Conservation (phyloP, 2,888 invertebrate genomes). For the Catocala sponsa region DNA sequence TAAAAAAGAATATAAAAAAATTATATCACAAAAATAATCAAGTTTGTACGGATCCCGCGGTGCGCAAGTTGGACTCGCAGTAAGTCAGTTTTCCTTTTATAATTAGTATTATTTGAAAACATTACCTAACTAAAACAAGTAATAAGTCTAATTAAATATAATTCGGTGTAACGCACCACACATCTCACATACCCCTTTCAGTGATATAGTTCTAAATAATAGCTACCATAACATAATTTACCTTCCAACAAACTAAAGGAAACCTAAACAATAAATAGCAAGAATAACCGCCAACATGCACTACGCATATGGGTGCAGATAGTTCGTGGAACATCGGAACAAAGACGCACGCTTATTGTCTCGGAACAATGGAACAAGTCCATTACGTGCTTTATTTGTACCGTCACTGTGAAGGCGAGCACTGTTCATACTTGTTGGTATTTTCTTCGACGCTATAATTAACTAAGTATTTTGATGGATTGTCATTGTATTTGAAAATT, state of each 20-base stretch:
- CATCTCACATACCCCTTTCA: too few relatives aligned
- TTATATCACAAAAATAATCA: too few relatives aligned
- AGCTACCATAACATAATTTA: background rate
- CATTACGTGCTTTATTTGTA: conserved; percentile 48
- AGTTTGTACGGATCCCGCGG: too few relatives aligned
- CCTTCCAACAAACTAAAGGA: conserved; percentile 7
- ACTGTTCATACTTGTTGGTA: conserved; percentile 21
- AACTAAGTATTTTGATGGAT: conserved; percentile 16
- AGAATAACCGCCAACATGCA: conserved; percentile 27
- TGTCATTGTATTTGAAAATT: conserved; percentile 3
- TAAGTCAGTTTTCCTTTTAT: too few relatives aligned
- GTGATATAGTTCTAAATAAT: too few relatives aligned
- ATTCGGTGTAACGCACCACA: too few relatives aligned
- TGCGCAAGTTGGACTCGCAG: too few relatives aligned
- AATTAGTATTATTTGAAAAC: too few relatives aligned
- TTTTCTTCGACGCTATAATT: conserved; percentile 23
- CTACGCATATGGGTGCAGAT: conserved; percentile 30
- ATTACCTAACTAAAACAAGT: too few relatives aligned
- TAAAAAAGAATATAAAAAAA: too few relatives aligned
- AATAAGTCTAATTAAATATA: too few relatives aligned
- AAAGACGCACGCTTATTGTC: conserved; percentile 60
- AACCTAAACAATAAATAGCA: conserved; percentile 21
- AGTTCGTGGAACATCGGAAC: conserved; percentile 41
- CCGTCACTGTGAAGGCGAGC: conserved; percentile 32
- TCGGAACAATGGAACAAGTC: conserved; percentile 56